A percentile compares a stretch with the other conserved stretches of the same genome.
Evolutionary conservation across 2,888 invertebrate species (phyloP).

Genomic region (Coenonympha arcania): DNA sequence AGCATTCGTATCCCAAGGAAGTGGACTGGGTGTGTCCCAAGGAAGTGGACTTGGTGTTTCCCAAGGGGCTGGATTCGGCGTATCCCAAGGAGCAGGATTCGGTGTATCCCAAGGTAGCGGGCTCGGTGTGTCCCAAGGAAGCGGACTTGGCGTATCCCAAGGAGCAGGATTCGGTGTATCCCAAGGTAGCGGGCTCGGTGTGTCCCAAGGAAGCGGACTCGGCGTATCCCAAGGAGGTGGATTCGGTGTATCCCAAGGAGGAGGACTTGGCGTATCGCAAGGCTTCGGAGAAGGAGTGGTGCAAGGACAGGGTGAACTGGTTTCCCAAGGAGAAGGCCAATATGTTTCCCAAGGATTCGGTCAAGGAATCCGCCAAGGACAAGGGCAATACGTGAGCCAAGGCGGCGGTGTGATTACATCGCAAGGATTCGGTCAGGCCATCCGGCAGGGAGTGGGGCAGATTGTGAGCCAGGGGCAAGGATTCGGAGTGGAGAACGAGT

Average conservation of each 20-base stretch:
- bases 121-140: background rate
- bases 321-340: conserved; percentile 12
- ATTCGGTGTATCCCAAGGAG: conserved; percentile 32
- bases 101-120: background rate
- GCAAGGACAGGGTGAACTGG: conserved; percentile 2
- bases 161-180: background rate
- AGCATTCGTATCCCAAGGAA: background rate
- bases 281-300: conserved; percentile 28
- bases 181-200: background rate
- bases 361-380: conserved; percentile 27
- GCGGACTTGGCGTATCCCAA: background rate
- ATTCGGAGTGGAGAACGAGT: conserved; percentile 45
- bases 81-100: background rate
- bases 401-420: conserved; percentile 20
- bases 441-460: conserved; percentile 32
- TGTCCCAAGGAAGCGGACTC: background rate
- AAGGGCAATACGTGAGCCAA: conserved; percentile 28
- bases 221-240: conserved; percentile 20
- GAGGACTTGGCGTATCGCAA: conserved; percentile 28
- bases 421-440: conserved; percentile 27
- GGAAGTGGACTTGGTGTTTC: background rate
- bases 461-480: conserved; percentile 35
- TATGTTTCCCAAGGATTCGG: conserved; percentile 19
- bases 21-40: background rate
- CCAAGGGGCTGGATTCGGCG: background rate